Evolutionary conservation across 2,113 vertebrate species (phyloP).

Genomic region (Alligator sinensis): DNA sequence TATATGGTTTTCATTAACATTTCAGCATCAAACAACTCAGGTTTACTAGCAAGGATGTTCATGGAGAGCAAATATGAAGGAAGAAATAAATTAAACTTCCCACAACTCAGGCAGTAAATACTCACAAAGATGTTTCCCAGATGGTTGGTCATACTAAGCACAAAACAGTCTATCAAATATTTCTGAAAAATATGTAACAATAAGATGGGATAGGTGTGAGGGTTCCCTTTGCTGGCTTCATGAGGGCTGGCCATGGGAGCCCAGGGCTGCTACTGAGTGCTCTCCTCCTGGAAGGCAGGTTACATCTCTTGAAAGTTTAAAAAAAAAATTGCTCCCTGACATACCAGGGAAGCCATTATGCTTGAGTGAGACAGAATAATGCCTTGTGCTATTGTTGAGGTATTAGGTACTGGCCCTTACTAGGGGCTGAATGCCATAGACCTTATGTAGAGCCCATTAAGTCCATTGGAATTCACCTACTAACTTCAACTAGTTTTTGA

Average conservation of each 20-base stretch:
- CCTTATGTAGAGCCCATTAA: not conserved
- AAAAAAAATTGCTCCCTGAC: not conserved
- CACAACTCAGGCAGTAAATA: not conserved
- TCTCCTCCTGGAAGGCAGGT: not conserved
- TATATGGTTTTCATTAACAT: not conserved
- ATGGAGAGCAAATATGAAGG: not conserved
- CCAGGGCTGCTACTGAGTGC: not conserved
- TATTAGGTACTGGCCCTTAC: not conserved
- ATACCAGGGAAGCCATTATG: not conserved
- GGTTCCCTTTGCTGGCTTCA: not conserved
- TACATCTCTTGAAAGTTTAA: not conserved
- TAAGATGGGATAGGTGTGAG: not conserved
- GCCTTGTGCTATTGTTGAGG: not conserved
- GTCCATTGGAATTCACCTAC: not conserved
- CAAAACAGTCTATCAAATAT: rapidly evolving
- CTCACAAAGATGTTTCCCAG: not conserved
- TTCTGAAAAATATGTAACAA: not conserved
- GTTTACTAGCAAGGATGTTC: not conserved
- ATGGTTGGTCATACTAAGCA: not conserved
- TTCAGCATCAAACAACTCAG: not conserved
- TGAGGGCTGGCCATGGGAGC: not conserved
- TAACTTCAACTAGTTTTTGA: not conserved
- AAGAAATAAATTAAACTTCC: not conserved
- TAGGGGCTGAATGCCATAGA: not conserved
- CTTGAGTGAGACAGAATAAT: not conserved